phyloP scores from a whole-genome alignment of 2,797 vertebrate species.

The Danio jaintianensis region DNA sequence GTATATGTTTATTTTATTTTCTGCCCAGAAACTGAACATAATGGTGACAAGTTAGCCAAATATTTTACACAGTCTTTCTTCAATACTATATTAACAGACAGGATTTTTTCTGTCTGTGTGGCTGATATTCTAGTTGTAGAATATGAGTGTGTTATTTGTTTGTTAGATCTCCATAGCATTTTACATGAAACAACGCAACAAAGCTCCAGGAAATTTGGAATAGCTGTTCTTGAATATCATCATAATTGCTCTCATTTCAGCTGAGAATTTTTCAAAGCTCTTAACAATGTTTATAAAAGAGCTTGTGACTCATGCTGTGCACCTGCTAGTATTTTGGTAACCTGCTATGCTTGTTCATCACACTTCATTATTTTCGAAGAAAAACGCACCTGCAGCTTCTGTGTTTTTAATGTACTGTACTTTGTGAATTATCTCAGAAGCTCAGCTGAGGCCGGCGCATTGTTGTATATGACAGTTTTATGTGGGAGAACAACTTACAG shows the following conservation, averaged over 20 bases:
- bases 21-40: too few relatives aligned
- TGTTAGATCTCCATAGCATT: constrained; percentile 3
- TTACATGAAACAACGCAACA: neutral
- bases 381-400: constrained; percentile 35
- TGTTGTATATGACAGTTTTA: neutral
- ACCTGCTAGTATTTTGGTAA: constrained; percentile 44
- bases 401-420: constrained; percentile 27
- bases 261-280: neutral
- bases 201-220: neutral
- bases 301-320: constrained; percentile 29
- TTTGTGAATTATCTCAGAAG: neutral
- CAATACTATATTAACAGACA: neutral
- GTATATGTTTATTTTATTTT: too few relatives aligned
- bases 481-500: neutral
- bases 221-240: constrained; percentile 26
- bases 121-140: constrained; percentile 14
- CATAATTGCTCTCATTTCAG: constrained; percentile 28
- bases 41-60: neutral
- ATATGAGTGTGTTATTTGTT: constrained; percentile 19
- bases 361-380: constrained; percentile 29
- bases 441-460: neutral
- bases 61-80: neutral
- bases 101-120: neutral
- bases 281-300: constrained; percentile 34
- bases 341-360: constrained; percentile 34